Conservation (phyloP, 2,797 vertebrate species). For the Melanotaenia boesemani region DNA sequence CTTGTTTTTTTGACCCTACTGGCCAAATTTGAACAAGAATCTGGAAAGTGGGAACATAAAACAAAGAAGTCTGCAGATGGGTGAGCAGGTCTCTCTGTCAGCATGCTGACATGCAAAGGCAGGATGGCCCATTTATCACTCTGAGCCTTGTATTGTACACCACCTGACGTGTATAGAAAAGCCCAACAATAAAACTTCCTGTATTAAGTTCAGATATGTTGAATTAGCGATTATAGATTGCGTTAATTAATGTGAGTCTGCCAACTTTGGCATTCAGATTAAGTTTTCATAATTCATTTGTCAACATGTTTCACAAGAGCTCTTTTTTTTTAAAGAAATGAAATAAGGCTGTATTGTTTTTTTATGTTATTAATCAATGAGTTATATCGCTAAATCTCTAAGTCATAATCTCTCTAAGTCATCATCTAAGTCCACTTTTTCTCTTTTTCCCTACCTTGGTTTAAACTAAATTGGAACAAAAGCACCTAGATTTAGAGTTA, state of each 20-base stretch:
- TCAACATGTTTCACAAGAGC: background rate
- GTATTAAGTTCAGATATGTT: background rate
- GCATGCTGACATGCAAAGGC: slow-evolving; percentile 10
- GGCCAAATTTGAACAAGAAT: slow-evolving; percentile 17
- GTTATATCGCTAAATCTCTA: too few relatives aligned
- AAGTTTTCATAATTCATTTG: background rate
- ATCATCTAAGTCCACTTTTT: background rate
- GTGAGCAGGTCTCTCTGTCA: slow-evolving; percentile 16
- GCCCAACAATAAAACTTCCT: background rate
- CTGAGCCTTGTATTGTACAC: slow-evolving; percentile 3
- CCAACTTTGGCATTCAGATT: background rate
- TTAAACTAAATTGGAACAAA: background rate
- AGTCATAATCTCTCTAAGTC: too few relatives aligned
- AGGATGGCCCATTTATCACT: slow-evolving; percentile 16
- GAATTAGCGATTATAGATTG: background rate
- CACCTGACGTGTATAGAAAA: background rate
- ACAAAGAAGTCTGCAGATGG: slow-evolving; percentile 51
- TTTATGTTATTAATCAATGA: background rate
- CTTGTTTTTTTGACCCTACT: background rate
- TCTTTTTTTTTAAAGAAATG: too few relatives aligned
- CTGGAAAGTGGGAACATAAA: slow-evolving; percentile 25
- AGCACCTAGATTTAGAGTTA: background rate
- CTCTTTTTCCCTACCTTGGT: background rate
- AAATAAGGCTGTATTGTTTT: background rate
- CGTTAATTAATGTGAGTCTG: background rate